Evolutionary conservation across 2,797 vertebrate species (phyloP).

Genomic region (Corythornis leucogaster): DNA sequence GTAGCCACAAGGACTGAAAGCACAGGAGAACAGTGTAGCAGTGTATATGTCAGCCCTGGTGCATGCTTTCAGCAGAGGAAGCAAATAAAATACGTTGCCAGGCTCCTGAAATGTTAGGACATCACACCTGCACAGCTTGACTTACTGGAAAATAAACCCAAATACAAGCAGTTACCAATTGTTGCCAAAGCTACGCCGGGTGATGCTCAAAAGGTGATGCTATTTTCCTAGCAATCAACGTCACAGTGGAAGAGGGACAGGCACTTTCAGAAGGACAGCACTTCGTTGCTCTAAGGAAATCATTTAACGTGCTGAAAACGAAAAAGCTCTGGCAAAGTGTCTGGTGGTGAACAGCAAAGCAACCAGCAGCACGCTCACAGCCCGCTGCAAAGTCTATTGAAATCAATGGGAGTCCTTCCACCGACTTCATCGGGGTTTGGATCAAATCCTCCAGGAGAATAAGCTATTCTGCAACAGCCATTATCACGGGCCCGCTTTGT

Average conservation of each 20-base stretch:
- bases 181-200: not conserved
- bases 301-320: not conserved
- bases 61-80: slow-evolving; percentile 27
- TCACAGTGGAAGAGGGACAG: not conserved
- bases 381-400: slow-evolving; percentile 52
- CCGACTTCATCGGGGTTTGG: slow-evolving; percentile 54
- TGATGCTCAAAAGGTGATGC: not conserved
- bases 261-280: not conserved
- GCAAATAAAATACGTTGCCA: slow-evolving; percentile 61
- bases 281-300: not conserved
- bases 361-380: not conserved
- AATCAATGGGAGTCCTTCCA: slow-evolving; percentile 61
- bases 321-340: not conserved
- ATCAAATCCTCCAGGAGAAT: slow-evolving; percentile 61
- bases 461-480: slow-evolving; percentile 60
- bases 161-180: not conserved
- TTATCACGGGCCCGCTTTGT: slow-evolving; percentile 51
- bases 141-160: not conserved
- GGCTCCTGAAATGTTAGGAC: not conserved
- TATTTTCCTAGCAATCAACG: not conserved
- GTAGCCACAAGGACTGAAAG: not conserved
- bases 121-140: slow-evolving; percentile 1
- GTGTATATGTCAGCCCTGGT: slow-evolving; percentile 6
- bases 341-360: not conserved
- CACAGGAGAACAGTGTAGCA: slow-evolving; percentile 47